Conservation (phyloP, 2,888 invertebrate species). For the Hirudinaria manillensis region DNA sequence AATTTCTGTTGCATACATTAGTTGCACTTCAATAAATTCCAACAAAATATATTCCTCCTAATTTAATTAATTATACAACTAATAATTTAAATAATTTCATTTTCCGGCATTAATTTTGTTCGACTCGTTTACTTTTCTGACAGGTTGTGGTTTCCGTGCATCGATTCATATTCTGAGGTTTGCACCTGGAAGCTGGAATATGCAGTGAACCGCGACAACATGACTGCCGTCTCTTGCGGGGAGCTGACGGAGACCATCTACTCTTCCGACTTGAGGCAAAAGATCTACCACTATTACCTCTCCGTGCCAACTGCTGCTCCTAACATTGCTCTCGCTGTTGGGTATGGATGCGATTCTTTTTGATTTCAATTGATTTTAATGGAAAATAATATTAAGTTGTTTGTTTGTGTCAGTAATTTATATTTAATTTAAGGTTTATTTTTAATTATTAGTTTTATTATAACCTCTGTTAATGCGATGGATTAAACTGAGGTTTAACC, state of each 20-base stretch:
- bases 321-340: conserved; percentile 92
- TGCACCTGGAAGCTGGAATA: conserved; percentile 97
- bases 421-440: conserved; percentile 11
- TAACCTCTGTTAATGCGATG: background rate
- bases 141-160: conserved; percentile 91
- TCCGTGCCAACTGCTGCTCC: conserved; percentile 90
- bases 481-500: background rate
- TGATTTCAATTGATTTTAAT: background rate
- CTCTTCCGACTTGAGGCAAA: conserved; percentile 81
- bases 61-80: no score
- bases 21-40: no score
- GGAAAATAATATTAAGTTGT: background rate
- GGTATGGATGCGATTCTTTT: conserved; percentile 56
- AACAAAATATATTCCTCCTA: no score
- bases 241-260: conserved; percentile 86
- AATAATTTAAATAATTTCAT: background rate
- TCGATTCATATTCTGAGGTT: conserved; percentile 91
- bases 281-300: conserved; percentile 84
- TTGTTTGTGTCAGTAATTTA: background rate
- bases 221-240: conserved; percentile 91
- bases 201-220: conserved; percentile 79
- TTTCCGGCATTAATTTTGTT: background rate
- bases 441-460: background rate
- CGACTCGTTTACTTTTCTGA: background rate
- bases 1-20: no score